Evolutionary conservation across 2,797 vertebrate genomes (phyloP), one percentile per base, ranked within the genome.

Genomic region (Etheostoma perlongum): DNA sequence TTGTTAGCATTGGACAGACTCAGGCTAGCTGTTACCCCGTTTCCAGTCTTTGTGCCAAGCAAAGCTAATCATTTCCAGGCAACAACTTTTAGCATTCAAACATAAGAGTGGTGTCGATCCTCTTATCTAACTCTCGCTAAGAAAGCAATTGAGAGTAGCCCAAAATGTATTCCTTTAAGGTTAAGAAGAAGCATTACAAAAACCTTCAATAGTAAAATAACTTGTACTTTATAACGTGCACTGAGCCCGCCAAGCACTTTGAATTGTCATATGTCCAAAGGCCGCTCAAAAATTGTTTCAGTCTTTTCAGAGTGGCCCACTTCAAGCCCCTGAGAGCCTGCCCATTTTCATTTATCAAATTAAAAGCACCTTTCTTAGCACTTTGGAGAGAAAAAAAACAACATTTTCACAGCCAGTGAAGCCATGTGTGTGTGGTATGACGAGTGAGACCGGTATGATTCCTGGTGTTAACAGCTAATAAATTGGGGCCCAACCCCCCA

Each of bases 401-500:
- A 90, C 82, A 86, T 86, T 92, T 93, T 90, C 86, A 70, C 87
- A 81, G 82, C 67, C 83, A 74, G 82, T 30, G 76, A 67, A 85
- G 81, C 82, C 72, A 64, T 81, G 78, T 82, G 87, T 84, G 87
- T 86, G 85, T 76, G 79, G 75, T 86, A 80, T 82, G 84, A 90
- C 72, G 76, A 88, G 89, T 66, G 85, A 87, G 81, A 78, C 81
- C 74, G 53, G 86, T 86, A 85, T 89, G 90, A 92, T 93, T 92
- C 88, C 83, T 86, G 85, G 91, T 92, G 92, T 95, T 94, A 95
- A 94, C 94, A 94, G 94, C 91, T 93, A 93, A 93, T 95, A 95
- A 94, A 94, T 89, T 90, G 89, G 67, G 76, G 71, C 89, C 92
- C 91, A 85, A 83, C 89, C 91, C 84, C 85, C 82, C 67, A 40